phyloP scores from a whole-genome alignment of 1,140 invertebrate species.

The Tetragnatha versicolor region DNA sequence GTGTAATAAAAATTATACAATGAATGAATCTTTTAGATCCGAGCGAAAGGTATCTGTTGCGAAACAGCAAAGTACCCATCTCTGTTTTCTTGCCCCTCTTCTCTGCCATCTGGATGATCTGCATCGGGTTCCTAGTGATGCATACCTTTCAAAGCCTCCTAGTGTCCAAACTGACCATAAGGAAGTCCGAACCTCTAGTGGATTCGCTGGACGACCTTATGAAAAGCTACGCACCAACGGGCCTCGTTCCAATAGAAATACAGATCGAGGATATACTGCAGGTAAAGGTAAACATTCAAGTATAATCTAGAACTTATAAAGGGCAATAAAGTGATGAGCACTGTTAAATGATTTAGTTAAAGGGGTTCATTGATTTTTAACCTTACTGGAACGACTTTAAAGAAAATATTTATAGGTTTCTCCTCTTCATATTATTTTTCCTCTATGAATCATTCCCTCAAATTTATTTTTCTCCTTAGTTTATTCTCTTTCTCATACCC shows the following conservation, averaged over 20 bases:
- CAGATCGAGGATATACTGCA: not conserved
- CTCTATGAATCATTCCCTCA: no score
- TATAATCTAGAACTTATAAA: no score
- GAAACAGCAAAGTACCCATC: not conserved
- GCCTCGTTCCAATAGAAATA: conserved; percentile 4
- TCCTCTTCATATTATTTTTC: no score
- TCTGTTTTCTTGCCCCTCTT: not conserved
- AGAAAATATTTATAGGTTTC: no score
- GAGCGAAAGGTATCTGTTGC: conserved; percentile 9
- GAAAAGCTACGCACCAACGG: not conserved
- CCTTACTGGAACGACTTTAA: no score
- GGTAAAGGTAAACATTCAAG: not conserved
- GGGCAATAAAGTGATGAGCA: no score
- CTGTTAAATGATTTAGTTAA: no score
- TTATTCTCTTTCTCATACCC: no score
- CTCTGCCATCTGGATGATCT: not conserved
- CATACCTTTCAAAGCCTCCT: conserved; percentile 9
- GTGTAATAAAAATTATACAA: no score
- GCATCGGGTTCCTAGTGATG: not conserved
- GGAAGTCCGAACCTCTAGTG: not conserved
- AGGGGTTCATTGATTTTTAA: no score
- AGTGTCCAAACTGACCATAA: not conserved
- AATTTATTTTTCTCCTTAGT: no score
- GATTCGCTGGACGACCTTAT: not conserved
- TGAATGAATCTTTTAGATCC: not conserved